A percentile compares a stretch with the other conserved stretches of the same genome.
These are phyloP conservation scores for Dinocampus coccinellae DNA, from an alignment of 2,888 invertebrate genomes.

Conservation along the genomic window DNA sequence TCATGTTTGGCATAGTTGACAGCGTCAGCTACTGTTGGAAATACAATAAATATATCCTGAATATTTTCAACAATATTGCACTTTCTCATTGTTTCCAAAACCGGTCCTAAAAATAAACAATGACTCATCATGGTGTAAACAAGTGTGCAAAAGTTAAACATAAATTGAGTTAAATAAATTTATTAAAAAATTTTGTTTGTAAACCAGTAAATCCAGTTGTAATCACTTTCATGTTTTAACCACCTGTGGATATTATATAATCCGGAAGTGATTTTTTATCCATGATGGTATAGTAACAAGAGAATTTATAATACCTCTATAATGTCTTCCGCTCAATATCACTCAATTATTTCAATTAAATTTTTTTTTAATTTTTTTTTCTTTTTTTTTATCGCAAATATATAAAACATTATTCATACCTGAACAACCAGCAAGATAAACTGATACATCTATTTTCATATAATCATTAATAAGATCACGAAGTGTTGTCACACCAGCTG, in stretches of 20 bases:
- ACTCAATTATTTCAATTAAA: neutral
- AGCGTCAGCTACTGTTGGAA: conserved; percentile 81
- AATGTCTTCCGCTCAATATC: neutral
- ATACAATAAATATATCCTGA: conserved; percentile 73
- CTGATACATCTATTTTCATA: conserved; percentile 71
- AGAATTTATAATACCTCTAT: neutral
- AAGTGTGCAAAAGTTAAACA: neutral
- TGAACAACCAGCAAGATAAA: conserved; percentile 77
- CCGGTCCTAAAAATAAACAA: conserved; percentile 71
- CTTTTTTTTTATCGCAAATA: neutral
- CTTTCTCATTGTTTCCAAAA: conserved; percentile 76
- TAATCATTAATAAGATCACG: conserved; percentile 74
- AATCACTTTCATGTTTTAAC: neutral
- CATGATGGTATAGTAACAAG: neutral
- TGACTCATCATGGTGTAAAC: neutral
- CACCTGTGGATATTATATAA: neutral
- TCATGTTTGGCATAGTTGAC: conserved; percentile 68
- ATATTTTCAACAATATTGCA: conserved; percentile 73
- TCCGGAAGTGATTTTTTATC: neutral
- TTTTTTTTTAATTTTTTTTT: too few relatives aligned
- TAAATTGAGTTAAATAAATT: neutral
- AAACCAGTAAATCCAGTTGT: neutral
- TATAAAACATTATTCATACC: conserved; percentile 72
- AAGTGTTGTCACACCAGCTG: conserved; percentile 76
- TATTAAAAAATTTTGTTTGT: neutral